A percentile compares a stretch with the other conserved stretches of the same genome.
These are phyloP conservation scores for Cheirogaleus medius DNA, from an alignment of 2,113 vertebrate species.

Conservation along the genomic window DNA sequence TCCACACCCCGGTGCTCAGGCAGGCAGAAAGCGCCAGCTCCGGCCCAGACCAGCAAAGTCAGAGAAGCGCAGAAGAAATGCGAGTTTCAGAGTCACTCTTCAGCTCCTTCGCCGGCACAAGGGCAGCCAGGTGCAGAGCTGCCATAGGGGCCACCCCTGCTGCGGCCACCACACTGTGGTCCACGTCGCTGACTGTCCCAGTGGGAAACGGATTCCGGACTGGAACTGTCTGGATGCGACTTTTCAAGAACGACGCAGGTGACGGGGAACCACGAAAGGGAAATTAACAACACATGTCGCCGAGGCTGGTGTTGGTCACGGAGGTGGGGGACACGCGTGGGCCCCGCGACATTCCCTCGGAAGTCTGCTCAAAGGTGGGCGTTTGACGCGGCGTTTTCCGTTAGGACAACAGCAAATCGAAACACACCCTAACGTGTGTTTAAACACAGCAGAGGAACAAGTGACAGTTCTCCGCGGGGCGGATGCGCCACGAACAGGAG, in stretches of 20 bases:
- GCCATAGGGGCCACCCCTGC: neutral
- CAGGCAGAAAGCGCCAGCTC: neutral
- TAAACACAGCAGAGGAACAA: neutral
- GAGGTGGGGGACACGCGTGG: neutral
- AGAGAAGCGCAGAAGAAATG: neutral
- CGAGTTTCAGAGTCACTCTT: neutral
- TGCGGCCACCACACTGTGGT: accelerated
- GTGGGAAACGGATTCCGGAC: neutral
- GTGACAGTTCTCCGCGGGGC: too few species aligned
- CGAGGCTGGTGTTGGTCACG: neutral
- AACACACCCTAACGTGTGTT: too few species aligned
- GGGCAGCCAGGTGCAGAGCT: neutral
- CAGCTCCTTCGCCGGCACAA: neutral
- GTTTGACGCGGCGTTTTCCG: neutral
- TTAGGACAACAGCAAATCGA: neutral
- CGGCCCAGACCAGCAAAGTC: neutral
- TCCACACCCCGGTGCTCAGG: neutral
- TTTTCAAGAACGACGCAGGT: neutral
- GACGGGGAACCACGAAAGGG: neutral
- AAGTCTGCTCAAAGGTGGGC: neutral
- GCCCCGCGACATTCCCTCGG: accelerated
- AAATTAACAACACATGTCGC: too few species aligned
- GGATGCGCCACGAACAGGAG: too few species aligned
- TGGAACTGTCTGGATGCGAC: neutral
- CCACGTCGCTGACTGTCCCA: too few species aligned